Base-by-base conservation (phyloP, 37 sponge, comb jelly and placozoan species). In the Beroe ovata region DNA sequence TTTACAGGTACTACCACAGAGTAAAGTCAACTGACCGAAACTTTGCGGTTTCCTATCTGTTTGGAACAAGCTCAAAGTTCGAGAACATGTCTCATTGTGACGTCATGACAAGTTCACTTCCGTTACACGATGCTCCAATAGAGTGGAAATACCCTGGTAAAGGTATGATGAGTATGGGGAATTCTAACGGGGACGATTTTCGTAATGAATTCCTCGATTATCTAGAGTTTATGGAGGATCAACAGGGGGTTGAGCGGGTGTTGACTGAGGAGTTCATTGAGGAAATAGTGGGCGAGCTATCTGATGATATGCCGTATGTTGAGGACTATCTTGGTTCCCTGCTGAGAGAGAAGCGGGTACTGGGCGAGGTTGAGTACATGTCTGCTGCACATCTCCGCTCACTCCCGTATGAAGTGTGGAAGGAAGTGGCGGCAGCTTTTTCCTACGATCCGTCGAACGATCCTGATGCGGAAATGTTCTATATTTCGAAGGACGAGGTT, bases 101-200 rank as follows among this genome's bases (percentile, higher is more conserved):
- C n/a, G 6, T 14, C 0, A 60, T 62, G n/a, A 16, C 63, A 6
- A 16, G 54, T 8, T 38, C 84, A 21, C 2, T 20, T 1, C 71
- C 71, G 11, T 71, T 90, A 0, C 21, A 25, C 16, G 29, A 71
- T 1, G 69, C 28, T 20, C 64, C 39, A 28, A 37, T 91, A 1
- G 32, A 63, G 39, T 91, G 91, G 91, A 58, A 60, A 20, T 91
- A 91, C 59, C 89, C 91, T 26, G 91, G 91, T 25, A 60, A 64
- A 19, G 91, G 91, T 3, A 41, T 60, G 63, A 88, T 89, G 89
- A 81, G 60, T 22, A 60, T 91, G 69, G 91, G 91, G 25, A 91
- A 89, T 42, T 21, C 30, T 8, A 64, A 90, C 59, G 89, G 89
- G 2, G 91, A 20, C 22, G 28, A 41, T n/a, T 11, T 77, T 23